Percentiles rank a stretch among this genome's conserved stretches.
Evolutionary conservation across 2,113 vertebrate species (phyloP).

Genomic region (Pluvianellus socialis): DNA sequence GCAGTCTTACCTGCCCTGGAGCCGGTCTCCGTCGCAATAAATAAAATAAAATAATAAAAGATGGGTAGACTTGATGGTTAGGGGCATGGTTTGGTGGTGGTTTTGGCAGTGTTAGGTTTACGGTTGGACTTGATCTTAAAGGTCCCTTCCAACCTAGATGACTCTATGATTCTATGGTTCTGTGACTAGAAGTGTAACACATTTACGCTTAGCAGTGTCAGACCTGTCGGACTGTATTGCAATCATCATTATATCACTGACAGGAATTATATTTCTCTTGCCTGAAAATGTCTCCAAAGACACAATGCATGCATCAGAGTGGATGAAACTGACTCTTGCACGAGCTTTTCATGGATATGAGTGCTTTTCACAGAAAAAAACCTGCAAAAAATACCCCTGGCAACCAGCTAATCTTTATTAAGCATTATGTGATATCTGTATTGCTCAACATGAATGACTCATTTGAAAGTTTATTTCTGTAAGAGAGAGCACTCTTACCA

Average conservation of each 20-base stretch:
- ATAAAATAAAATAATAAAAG: too few species aligned
- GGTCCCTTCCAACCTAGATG: too few species aligned
- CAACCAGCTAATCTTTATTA: not conserved
- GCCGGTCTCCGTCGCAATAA: too few species aligned
- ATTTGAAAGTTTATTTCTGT: conserved; percentile 7
- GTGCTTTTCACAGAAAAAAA: not conserved
- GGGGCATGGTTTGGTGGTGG: too few species aligned
- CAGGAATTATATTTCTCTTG: not conserved
- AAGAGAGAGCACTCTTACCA: not conserved
- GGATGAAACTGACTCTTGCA: not conserved
- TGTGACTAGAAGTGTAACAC: not conserved
- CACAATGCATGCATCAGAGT: not conserved
- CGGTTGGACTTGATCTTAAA: too few species aligned
- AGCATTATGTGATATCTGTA: not conserved
- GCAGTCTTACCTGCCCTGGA: too few species aligned
- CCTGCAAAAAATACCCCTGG: not conserved
- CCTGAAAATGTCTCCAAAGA: not conserved
- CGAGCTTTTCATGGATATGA: not conserved
- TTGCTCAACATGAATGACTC: not conserved
- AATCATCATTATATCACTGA: not conserved
- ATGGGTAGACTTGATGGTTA: too few species aligned
- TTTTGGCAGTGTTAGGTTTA: too few species aligned
- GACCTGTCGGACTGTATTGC: not conserved
- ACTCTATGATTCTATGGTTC: too few species aligned
- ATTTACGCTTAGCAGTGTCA: not conserved